Evolutionary conservation across 2,797 vertebrate species (phyloP).

Genomic region (Margarornis squamiger): DNA sequence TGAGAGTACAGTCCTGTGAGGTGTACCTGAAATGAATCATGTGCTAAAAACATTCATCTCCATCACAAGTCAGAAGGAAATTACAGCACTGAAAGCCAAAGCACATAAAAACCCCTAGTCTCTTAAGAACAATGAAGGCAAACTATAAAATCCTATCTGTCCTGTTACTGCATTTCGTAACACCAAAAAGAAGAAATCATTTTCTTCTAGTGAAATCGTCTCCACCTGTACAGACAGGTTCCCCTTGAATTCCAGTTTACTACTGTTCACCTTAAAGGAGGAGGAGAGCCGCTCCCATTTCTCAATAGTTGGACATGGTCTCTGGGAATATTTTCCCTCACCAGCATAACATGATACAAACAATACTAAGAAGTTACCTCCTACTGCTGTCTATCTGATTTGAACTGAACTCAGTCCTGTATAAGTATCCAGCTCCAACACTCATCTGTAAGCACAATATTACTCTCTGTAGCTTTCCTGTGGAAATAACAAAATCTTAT

Average conservation of each 20-base stretch:
- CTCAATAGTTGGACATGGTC: not conserved
- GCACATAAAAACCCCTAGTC: not conserved
- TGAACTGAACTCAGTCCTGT: not conserved
- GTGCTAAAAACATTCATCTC: not conserved
- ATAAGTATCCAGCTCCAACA: not conserved
- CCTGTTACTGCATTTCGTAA: not conserved
- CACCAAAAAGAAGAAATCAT: not conserved
- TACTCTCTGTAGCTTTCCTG: not conserved
- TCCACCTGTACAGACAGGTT: conserved; percentile 17
- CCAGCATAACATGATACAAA: not conserved
- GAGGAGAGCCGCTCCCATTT: not conserved
- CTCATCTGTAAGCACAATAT: not conserved
- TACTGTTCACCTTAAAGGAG: not conserved
- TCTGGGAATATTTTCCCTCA: not conserved
- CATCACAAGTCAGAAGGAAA: not conserved
- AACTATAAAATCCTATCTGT: not conserved
- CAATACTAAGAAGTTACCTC: not conserved
- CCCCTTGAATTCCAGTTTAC: not conserved
- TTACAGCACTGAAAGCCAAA: not conserved
- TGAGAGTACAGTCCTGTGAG: not conserved
- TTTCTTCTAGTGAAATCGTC: not conserved
- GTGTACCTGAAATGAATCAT: not conserved
- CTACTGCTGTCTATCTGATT: not conserved
- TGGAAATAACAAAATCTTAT: not conserved
- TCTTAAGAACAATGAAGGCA: not conserved